Conservation (phyloP, 1,140 invertebrate genomes). For the Drosophila azteca region DNA sequence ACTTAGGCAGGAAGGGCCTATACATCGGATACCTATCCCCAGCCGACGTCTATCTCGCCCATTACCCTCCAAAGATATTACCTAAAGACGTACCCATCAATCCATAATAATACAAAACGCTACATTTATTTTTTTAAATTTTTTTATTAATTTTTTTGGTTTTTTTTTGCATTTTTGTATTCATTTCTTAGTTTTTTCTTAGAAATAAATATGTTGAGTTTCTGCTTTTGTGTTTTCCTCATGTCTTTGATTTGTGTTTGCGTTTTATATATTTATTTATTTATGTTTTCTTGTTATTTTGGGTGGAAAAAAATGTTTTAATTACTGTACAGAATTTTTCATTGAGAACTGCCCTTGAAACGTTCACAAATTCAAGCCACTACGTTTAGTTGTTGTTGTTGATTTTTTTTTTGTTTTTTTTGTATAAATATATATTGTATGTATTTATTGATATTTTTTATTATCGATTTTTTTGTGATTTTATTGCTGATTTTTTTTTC, state of each 20-base stretch:
- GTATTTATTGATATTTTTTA: conserved; percentile 19
- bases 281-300: conserved; percentile 16
- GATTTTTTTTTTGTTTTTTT: conserved; percentile 19
- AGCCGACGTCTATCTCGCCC: too few relatives aligned
- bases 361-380: conserved; percentile 41
- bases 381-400: conserved; percentile 15
- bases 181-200: conserved; percentile 32
- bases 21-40: too few relatives aligned
- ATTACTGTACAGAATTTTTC: conserved; percentile 42
- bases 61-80: too few relatives aligned
- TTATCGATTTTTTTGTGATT: conserved; percentile 11
- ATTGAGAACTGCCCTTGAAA: conserved; percentile 17
- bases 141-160: conserved; percentile 44
- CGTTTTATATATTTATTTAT: conserved; percentile 25
- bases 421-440: conserved; percentile 55
- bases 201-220: conserved; percentile 19
- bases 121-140: conserved; percentile 8
- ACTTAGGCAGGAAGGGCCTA: too few relatives aligned
- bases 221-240: conserved; percentile 7
- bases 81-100: not conserved
- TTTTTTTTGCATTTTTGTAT: conserved; percentile 43
- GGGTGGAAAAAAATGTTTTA: conserved; percentile 7
- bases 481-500: conserved; percentile 18
- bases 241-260: conserved; percentile 36
- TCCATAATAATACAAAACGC: too few relatives aligned